phyloP scores from a whole-genome alignment of 2,113 vertebrate genomes.

The Sitta europaea region DNA sequence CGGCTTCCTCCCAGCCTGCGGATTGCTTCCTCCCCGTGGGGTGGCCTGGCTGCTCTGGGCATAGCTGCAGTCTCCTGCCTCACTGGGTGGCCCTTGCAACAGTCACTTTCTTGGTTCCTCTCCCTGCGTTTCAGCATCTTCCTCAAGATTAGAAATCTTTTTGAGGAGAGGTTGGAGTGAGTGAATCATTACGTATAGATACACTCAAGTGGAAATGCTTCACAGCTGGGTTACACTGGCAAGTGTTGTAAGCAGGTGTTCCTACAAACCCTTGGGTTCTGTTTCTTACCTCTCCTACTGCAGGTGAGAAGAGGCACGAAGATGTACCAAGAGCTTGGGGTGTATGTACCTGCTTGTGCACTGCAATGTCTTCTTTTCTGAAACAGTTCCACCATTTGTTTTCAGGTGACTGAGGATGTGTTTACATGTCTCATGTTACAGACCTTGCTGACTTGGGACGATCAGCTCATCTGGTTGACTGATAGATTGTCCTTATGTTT shows the following conservation, averaged over 20 bases:
- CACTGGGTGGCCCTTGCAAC: neutral
- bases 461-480: neutral
- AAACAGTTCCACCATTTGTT: rapidly evolving
- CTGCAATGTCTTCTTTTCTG: neutral
- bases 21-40: neutral
- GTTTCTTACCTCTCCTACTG: neutral
- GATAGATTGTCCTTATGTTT: neutral
- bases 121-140: neutral
- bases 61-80: neutral
- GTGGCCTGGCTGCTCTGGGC: neutral
- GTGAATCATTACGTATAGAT: neutral
- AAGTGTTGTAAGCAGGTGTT: neutral
- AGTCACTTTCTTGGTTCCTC: neutral
- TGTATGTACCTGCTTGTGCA: neutral
- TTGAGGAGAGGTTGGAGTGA: neutral
- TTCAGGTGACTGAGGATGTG: neutral
- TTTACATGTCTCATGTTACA: rapidly evolving
- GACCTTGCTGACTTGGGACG: neutral
- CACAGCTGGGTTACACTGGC: rapidly evolving
- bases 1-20: neutral
- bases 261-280: neutral
- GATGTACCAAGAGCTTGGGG: neutral
- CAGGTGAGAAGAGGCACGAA: neutral
- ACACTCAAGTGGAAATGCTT: neutral
- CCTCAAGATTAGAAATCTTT: neutral